phyloP scores from a whole-genome alignment of 1,140 invertebrate genomes.

The Drosophila setifemur region DNA sequence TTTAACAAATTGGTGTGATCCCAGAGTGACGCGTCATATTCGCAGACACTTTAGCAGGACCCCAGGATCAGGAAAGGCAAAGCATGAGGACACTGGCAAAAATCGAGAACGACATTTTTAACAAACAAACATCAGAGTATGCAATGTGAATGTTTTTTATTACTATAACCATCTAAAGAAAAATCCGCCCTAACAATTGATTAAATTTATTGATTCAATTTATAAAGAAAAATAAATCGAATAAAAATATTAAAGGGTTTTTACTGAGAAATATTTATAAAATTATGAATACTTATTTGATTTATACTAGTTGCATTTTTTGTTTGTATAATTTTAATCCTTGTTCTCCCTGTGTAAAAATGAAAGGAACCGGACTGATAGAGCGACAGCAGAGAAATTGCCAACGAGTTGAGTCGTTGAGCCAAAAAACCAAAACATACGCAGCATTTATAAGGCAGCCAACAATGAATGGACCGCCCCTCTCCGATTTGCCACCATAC shows the following conservation, averaged over 20 bases:
- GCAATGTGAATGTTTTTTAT: too few relatives aligned
- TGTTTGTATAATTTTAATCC: too few relatives aligned
- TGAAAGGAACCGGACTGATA: slow-evolving; percentile 41
- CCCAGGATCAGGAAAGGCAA: slow-evolving; percentile 41
- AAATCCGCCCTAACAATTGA: too few relatives aligned
- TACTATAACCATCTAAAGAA: too few relatives aligned
- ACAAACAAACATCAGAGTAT: background rate
- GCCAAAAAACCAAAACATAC: slow-evolving; percentile 81
- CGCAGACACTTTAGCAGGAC: slow-evolving; percentile 74
- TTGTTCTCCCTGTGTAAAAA: background rate
- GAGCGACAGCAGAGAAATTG: slow-evolving; percentile 77
- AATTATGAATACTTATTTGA: too few relatives aligned
- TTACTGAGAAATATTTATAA: background rate
- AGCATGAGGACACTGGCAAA: slow-evolving; percentile 6
- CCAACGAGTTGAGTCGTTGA: slow-evolving; percentile 77
- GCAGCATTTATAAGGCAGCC: slow-evolving; percentile 77
- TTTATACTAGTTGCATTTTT: too few relatives aligned
- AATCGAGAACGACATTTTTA: too few relatives aligned
- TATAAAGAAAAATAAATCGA: too few relatives aligned
- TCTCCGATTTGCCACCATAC: background rate
- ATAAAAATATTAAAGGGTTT: background rate
- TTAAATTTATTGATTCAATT: too few relatives aligned
- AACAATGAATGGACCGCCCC: slow-evolving; percentile 53
- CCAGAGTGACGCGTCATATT: slow-evolving; percentile 78
- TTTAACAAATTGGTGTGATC: slow-evolving; percentile 79